Base-by-base conservation (phyloP, 2,113 vertebrate genomes). In the Mesoclemmys tuberculata region DNA sequence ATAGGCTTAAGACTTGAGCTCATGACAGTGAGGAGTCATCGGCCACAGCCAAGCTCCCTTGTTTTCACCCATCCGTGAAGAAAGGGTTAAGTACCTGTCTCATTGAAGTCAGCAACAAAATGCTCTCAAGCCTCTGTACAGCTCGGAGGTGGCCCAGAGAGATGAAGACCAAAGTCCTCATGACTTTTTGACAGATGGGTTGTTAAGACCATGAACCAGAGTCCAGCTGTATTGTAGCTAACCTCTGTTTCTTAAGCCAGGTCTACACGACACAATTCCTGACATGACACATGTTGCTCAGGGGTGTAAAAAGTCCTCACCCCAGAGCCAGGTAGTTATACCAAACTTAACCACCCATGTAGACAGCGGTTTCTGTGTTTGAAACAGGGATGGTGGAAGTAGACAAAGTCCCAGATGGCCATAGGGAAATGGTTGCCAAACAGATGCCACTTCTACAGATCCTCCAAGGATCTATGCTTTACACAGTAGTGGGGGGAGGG, bases 261-360 rank as follows among this genome's bases (percentile, higher is more conserved):
- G 51, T 18, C 51, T 3, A 14, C 51, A 52, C 13, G 16, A 18
- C 16, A 52, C 14, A 52, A 14, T 52, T 58, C 11, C 26, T 29
- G 29, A 29, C 2, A 18, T 64, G 27, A 29, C 82, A 84, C 10
- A 52, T 16, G 16, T 52, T 16, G 13, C 51, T 52, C 16, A 19
- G 46, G 46, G 46, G 46, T 46, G 6, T 46, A 8, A 46, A 46
- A 46, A 46, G 46, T 46, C 46, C 46, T 46, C 51, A 52, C 13
- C 14, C 51, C 51, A 16, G 5, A 52, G 51, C 16, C 18, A 52
- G 4, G 51, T 52, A 51, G 49, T 51, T 14, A 11, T 51, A 51
- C 49, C 49, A 51, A 14, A 16, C 1, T 0, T 1, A 44, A 31
- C 0, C 0, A 12, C 77, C 26, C 10, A 8, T 41, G 13, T n/a